These are phyloP conservation scores for Plebejus melissa DNA, from an alignment of 2,888 invertebrate species.

Conservation along the genomic window DNA sequence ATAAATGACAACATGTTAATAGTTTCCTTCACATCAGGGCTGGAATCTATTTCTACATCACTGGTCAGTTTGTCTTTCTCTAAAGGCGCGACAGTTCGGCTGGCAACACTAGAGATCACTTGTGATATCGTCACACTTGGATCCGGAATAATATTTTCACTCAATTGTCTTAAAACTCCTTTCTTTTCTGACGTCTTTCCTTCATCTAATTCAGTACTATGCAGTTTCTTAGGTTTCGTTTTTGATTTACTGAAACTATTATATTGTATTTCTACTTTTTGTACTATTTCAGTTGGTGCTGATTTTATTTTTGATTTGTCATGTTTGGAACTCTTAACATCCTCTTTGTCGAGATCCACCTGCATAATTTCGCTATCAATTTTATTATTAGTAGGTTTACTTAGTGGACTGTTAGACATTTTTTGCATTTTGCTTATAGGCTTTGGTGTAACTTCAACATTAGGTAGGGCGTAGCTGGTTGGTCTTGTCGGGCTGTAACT, in stretches of 20 bases:
- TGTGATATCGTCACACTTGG: conserved; percentile 31
- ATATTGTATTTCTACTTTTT: conserved; percentile 33
- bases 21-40: conserved; percentile 52
- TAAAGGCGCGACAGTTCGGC: conserved; percentile 43
- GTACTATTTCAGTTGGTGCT: conserved; percentile 29
- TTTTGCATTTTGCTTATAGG: conserved; percentile 55
- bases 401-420: conserved; percentile 45
- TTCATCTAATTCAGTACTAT: conserved; percentile 43
- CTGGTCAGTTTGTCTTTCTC: conserved; percentile 36
- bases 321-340: neutral
- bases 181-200: conserved; percentile 15
- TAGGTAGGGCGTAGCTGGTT: conserved; percentile 36
- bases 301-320: conserved; percentile 35
- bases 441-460: conserved; percentile 55
- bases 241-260: conserved; percentile 33
- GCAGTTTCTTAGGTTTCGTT: conserved; percentile 41
- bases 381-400: conserved; percentile 19
- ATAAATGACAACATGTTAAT: conserved; percentile 64
- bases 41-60: conserved; percentile 40
- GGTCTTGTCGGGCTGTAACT: conserved; percentile 45
- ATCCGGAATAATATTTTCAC: conserved; percentile 17
- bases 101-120: conserved; percentile 30
- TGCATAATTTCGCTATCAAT: conserved; percentile 15
- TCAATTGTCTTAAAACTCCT: conserved; percentile 22
- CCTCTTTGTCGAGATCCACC: neutral